Percentiles rank a stretch among this genome's conserved stretches.
phyloP scores from a whole-genome alignment of 2,113 vertebrate species.

The Plectropomus leopardus region DNA sequence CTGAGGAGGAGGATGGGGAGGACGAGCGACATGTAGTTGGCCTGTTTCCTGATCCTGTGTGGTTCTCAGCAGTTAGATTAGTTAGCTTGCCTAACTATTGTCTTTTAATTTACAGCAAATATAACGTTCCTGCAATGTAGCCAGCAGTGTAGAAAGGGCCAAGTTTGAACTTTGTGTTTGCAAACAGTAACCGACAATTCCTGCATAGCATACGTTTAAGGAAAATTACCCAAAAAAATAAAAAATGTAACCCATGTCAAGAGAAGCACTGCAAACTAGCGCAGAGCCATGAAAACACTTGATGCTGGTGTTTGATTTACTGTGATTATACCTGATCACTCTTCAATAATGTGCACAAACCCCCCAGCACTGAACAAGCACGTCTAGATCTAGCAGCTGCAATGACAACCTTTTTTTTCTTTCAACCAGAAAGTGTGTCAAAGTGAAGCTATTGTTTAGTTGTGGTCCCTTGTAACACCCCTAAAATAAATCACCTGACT shows the following conservation, averaged over 20 bases:
- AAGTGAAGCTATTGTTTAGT: conserved; percentile 62
- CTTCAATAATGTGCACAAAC: conserved; percentile 31
- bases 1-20: too few species aligned
- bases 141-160: too few species aligned
- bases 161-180: too few species aligned
- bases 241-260: not conserved
- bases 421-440: conserved; percentile 54
- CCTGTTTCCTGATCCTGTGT: too few species aligned
- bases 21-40: too few species aligned
- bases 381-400: conserved; percentile 57
- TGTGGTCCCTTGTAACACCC: conserved; percentile 81
- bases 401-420: conserved; percentile 20
- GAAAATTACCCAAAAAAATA: not conserved
- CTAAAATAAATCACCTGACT: conserved; percentile 74
- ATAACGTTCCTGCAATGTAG: too few species aligned
- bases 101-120: too few species aligned
- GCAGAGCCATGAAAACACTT: conserved; percentile 14
- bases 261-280: conserved; percentile 17
- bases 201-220: not conserved
- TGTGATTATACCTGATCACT: conserved; percentile 5
- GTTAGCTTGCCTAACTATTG: too few species aligned
- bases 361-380: conserved; percentile 29
- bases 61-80: too few species aligned
- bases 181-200: too few species aligned
- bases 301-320: conserved; percentile 68